A percentile compares a stretch with the other conserved stretches of the same genome.
Conservation (phyloP, 2,113 vertebrate genomes). For the Lophochroa leadbeateri region DNA sequence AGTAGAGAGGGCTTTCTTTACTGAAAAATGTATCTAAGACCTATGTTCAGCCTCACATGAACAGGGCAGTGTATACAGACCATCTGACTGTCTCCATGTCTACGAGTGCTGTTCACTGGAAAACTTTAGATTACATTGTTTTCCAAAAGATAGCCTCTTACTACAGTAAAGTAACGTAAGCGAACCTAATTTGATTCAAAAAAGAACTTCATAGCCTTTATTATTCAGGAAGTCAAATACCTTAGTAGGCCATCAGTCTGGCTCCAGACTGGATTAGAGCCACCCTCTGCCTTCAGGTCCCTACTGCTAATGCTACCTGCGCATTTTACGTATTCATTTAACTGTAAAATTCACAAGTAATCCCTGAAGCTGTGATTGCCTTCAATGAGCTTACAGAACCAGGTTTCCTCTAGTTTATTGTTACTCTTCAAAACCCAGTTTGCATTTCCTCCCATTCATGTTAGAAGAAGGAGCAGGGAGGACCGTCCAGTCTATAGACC, state of each 20-base stretch:
- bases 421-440: not conserved
- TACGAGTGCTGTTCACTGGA: not conserved
- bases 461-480: accelerated
- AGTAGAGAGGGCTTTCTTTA: not conserved
- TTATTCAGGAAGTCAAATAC: not conserved
- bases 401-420: not conserved
- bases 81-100: not conserved
- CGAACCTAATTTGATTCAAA: not conserved
- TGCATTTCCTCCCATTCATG: not conserved
- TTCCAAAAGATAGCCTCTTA: not conserved
- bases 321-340: not conserved
- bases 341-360: not conserved
- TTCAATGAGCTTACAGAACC: not conserved
- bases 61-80: not conserved
- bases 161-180: not conserved
- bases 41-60: not conserved
- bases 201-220: not conserved
- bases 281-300: not conserved
- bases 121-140: not conserved
- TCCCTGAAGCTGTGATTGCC: not conserved
- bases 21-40: not conserved
- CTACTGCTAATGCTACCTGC: not conserved
- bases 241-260: not conserved
- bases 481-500: too few relatives aligned
- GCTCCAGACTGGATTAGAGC: not conserved